phyloP scores from a whole-genome alignment of 2,113 vertebrate genomes.

The Hemichromis elongatus region DNA sequence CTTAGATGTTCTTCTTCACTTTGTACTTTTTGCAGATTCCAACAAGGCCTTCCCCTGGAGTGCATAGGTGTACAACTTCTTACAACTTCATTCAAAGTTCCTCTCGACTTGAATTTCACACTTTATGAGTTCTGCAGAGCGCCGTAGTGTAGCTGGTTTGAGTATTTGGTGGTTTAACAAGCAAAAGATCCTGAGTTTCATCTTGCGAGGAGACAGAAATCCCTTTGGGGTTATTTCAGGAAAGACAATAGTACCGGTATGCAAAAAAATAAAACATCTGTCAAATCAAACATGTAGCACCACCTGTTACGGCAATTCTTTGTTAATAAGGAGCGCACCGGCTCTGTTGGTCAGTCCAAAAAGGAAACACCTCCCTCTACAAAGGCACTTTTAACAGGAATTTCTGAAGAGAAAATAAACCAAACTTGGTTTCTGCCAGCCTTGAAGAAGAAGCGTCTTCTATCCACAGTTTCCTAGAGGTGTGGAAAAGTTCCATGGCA shows the following conservation, averaged over 20 bases:
- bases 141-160: background rate
- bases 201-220: accelerated
- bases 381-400: background rate
- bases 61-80: background rate
- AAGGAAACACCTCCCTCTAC: background rate
- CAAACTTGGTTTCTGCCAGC: background rate
- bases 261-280: background rate
- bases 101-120: background rate
- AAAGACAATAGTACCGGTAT: background rate
- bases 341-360: background rate
- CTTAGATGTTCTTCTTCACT: accelerated
- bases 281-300: background rate
- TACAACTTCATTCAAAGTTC: background rate
- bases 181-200: background rate
- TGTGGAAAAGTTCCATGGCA: background rate
- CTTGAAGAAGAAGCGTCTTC: conserved; percentile 21
- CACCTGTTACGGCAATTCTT: accelerated
- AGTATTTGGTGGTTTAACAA: background rate
- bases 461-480: background rate
- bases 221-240: background rate
- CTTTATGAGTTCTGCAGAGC: background rate
- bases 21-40: background rate
- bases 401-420: background rate
- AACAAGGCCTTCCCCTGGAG: background rate
- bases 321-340: background rate